Evolutionary conservation across 1,140 invertebrate genomes (phyloP), one percentile per base, ranked within the genome.

Genomic region (Drosophila persimilis): DNA sequence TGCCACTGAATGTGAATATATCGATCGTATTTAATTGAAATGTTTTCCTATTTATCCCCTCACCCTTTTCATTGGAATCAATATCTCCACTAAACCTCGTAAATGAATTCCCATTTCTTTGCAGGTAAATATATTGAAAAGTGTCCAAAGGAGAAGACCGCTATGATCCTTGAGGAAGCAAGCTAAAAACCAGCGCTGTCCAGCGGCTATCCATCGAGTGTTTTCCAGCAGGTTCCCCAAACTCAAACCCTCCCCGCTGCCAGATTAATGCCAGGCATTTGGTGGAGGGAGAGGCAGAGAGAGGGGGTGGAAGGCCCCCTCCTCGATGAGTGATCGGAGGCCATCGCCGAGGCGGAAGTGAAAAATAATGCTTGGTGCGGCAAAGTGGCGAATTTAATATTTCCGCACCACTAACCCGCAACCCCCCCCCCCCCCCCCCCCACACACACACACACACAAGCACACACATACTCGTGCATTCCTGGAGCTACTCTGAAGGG

Each of bases 361-460:
- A 84, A 80, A 84, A 84, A 84, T 84, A 84, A 84, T 64, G 73
- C 76, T 80, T 72, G 64, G 77, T 80, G 76, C 77, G 65, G 64
- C 80, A 84, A 84, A 84, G 76, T 85, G 80, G 76, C 80, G 76
- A 83, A 85, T 85, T 84, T 84, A 85, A 85, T 85, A 84, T 85
- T 84, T 84, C 80, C 80, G 72, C 72, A 44, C 62, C 58, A 80
- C 72, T 85, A 64, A 74, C 51, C 73, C 62, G 54, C 15, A 44
- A 62, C 44, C n/a, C 8, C 45, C 15, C 45, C 50, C 45, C 24
- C 44, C n/a, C 8, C 45, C 15, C 45, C 50, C 45, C 24, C 0
- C 2, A 24, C 24, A 24, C 24, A 24, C 45, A 24, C 22, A 24
- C 24, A 24, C 24, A 24, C 45, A 44, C 31, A 44, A 24, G 1